These are phyloP conservation scores for Rostratula benghalensis DNA, from an alignment of 2,113 vertebrate genomes.

Conservation along the genomic window DNA sequence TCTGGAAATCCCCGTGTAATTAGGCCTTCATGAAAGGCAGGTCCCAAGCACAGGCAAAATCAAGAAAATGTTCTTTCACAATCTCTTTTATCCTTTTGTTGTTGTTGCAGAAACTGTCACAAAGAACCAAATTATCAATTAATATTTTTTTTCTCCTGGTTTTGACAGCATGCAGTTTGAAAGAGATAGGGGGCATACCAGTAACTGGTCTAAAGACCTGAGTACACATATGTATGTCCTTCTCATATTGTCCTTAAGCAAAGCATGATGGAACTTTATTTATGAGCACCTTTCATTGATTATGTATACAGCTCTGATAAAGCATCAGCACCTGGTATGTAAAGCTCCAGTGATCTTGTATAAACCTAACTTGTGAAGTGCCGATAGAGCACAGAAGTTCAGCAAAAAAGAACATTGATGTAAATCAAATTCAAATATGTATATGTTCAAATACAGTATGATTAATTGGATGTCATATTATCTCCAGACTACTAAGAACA, in stretches of 20 bases:
- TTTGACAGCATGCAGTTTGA: not conserved
- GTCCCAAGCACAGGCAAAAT: not conserved
- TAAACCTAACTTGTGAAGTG: not conserved
- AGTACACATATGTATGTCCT: not conserved
- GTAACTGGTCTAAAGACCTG: not conserved
- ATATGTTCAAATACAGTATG: not conserved
- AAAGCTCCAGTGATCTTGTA: not conserved
- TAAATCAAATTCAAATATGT: not conserved
- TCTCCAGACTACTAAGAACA: not conserved
- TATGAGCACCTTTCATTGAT: not conserved
- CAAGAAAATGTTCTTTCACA: not conserved
- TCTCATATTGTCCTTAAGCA: not conserved
- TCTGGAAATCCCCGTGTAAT: not conserved
- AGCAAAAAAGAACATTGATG: not conserved
- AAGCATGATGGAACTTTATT: not conserved
- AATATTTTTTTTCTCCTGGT: not conserved
- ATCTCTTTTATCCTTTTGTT: not conserved
- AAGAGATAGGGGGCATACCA: not conserved
- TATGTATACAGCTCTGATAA: not conserved
- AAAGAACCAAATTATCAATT: not conserved
- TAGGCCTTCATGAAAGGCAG: not conserved
- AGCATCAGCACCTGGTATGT: not conserved
- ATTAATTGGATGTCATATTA: not conserved
- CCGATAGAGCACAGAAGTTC: not conserved
- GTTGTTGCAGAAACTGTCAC: not conserved